phyloP scores from a whole-genome alignment of 2,888 invertebrate species.

The Julus scanicus region DNA sequence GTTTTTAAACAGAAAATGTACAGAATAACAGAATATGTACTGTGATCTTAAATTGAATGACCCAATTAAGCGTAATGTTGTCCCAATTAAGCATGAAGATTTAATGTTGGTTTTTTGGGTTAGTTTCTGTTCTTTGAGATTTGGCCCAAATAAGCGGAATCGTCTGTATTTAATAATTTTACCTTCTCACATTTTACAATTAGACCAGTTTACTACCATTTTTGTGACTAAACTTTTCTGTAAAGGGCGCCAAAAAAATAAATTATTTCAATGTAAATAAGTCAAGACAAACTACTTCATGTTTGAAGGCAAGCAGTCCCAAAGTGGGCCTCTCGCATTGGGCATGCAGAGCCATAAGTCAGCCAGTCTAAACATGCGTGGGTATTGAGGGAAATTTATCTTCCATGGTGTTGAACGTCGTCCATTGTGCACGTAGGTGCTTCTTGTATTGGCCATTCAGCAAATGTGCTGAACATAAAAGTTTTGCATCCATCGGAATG shows the following conservation, averaged over 20 bases:
- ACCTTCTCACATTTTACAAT: too few species aligned
- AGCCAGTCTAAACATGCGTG: not conserved
- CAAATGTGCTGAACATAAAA: conserved; percentile 27
- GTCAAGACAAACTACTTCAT: not conserved
- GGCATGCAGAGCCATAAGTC: not conserved
- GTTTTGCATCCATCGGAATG: conserved; percentile 21
- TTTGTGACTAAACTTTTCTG: too few species aligned
- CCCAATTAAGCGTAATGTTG: too few species aligned
- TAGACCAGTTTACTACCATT: too few species aligned
- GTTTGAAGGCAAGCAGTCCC: not conserved
- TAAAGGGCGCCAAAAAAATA: not conserved
- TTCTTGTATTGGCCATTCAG: conserved; percentile 30
- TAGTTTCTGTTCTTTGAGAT: too few species aligned
- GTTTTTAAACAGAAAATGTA: too few species aligned
- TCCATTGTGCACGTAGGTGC: conserved; percentile 10
- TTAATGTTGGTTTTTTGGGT: too few species aligned
- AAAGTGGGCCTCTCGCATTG: not conserved
- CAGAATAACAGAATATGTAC: too few species aligned
- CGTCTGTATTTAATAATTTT: too few species aligned
- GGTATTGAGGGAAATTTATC: not conserved
- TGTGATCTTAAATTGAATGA: too few species aligned
- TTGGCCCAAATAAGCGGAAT: too few species aligned
- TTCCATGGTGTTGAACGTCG: not conserved
- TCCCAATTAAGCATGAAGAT: too few species aligned
- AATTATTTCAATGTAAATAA: not conserved